A percentile compares a stretch with the other conserved stretches of the same genome.
phyloP scores from a whole-genome alignment of 2,888 invertebrate genomes.

The Dryomyza anilis region DNA sequence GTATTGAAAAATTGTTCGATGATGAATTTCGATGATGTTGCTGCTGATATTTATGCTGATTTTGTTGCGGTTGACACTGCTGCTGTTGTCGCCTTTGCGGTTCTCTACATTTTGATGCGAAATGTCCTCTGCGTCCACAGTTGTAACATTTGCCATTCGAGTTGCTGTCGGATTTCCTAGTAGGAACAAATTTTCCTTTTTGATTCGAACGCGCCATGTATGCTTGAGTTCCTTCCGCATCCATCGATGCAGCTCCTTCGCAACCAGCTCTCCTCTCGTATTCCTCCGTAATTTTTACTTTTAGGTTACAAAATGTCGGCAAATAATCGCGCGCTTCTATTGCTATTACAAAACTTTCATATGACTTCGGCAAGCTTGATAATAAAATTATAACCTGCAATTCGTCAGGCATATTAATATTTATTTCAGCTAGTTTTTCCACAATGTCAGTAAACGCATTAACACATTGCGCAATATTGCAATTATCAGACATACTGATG shows the following conservation, averaged over 20 bases:
- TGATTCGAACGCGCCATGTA: constrained; percentile 22
- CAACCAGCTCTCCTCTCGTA: constrained; percentile 14
- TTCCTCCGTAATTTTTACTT: constrained; percentile 31
- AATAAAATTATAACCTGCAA: constrained; percentile 25
- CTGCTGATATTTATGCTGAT: too few species aligned
- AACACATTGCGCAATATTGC: not conserved
- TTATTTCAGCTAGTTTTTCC: constrained; percentile 18
- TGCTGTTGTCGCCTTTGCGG: not conserved
- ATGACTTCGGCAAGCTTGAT: constrained; percentile 25
- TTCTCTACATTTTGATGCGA: constrained; percentile 28
- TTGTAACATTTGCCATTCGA: constrained; percentile 26
- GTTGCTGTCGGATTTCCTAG: not conserved
- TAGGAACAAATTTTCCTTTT: not conserved
- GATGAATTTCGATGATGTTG: too few species aligned
- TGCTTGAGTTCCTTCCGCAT: constrained; percentile 21
- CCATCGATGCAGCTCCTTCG: not conserved
- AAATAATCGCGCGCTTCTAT: constrained; percentile 29
- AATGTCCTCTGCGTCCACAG: constrained; percentile 31
- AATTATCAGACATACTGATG: constrained; percentile 5
- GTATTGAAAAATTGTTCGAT: not conserved
- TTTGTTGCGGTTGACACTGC: not conserved
- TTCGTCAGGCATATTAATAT: not conserved
- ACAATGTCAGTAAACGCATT: constrained; percentile 1
- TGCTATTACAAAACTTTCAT: constrained; percentile 27
- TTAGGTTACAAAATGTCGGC: constrained; percentile 26